These are phyloP conservation scores for Drosophila setosimentum DNA, from an alignment of 2,888 invertebrate genomes.

Conservation along the genomic window DNA sequence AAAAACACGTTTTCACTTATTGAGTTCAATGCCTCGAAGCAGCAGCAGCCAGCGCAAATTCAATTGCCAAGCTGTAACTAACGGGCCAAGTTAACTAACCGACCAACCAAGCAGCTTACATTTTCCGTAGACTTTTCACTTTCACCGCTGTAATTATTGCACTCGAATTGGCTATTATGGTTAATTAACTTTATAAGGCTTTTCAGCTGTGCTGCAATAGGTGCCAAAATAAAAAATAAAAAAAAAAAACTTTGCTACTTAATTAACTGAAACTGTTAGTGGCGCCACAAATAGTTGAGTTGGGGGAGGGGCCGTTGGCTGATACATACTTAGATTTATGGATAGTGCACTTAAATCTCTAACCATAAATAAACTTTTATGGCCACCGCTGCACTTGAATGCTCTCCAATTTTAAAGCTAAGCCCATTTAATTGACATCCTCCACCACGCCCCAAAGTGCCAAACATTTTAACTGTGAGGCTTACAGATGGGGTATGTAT, in stretches of 20 bases:
- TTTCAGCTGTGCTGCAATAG: conserved; percentile 10
- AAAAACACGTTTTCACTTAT: conserved; percentile 62
- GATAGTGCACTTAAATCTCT: conserved; percentile 26
- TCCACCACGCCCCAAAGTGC: conserved; percentile 22
- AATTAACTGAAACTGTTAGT: conserved; percentile 11
- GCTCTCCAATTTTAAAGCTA: conserved; percentile 9
- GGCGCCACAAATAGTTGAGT: conserved; percentile 27
- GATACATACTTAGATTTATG: conserved; percentile 11
- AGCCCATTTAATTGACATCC: conserved; percentile 13
- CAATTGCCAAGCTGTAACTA: conserved; percentile 43
- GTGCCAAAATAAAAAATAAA: conserved; percentile 20
- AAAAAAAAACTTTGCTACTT: conserved; percentile 10
- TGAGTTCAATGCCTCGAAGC: conserved; percentile 71
- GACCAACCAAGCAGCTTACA: conserved; percentile 32
- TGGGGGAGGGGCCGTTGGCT: background rate
- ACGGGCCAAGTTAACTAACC: conserved; percentile 59
- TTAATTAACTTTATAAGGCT: conserved; percentile 62
- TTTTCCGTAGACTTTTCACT: conserved; percentile 73
- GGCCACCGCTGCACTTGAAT: conserved; percentile 7
- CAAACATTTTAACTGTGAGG: conserved; percentile 25
- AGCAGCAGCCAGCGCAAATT: conserved; percentile 21
- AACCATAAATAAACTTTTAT: conserved; percentile 13
- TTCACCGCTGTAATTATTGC: conserved; percentile 62
- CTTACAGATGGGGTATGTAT: no score
- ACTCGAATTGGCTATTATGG: conserved; percentile 57